Evolutionary conservation across 2,797 vertebrate genomes (phyloP), one percentile per base, ranked within the genome.

Genomic region (Anguilla megastoma): DNA sequence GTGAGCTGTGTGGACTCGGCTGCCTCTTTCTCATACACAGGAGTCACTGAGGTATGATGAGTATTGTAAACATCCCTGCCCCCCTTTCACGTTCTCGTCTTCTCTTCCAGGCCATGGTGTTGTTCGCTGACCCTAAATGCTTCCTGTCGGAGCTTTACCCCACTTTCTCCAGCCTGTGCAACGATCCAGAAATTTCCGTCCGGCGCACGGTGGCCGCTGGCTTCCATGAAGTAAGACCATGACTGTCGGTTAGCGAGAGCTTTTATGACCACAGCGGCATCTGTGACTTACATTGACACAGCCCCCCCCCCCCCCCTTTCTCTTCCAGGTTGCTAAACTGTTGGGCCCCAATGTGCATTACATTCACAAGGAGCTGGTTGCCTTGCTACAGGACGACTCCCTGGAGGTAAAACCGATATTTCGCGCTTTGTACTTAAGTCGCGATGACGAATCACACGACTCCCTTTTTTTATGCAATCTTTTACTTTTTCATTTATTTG

Each of bases 141-240:
- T 99, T 99, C 93, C 95, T 96, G 93, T 95, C 97, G 89, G 97
- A 98, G 90, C 95, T 99, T 36, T 97, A 98, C 93, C 96, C 97
- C 52, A 96, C 97, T 18, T 98, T 99, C 91, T 98, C 97, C 89
- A 96, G 97, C 93, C 97, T 99, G 76, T 99, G 98, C 91, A 96
- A 97, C 85, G 98, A 99, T 91, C 98, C 97, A 0, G 98, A 98
- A 93, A 96, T 97, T 93, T 95, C 97, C 5, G 97, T 99, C 85
- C 96, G 98, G 89, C 95, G 96, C 84, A 97, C 97, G 6, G 95
- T 97, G 90, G 98, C 98, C 83, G 94, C 96, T 91, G 97, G 96
- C 93, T 98, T 98, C 93, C 97, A 98, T 92, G 98, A 99, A 97
- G 98, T 98, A 93, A 95, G 97, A 95, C 58, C 0, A 7, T 16